These are phyloP conservation scores for Octonoba sinensis DNA, from an alignment of 2,888 invertebrate species.

Conservation along the genomic window DNA sequence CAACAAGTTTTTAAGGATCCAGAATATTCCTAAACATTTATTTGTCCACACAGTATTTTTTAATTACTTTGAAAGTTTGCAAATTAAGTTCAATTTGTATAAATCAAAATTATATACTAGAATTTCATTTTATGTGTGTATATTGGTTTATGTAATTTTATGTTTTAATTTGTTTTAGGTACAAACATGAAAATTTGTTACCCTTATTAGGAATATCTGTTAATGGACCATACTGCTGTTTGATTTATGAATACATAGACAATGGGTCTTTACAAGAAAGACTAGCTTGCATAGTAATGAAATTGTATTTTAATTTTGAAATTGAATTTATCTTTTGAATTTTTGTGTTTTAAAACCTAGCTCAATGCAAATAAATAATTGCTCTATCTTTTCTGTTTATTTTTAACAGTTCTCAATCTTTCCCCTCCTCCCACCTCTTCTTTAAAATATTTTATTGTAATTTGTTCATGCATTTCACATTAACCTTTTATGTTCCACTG, in stretches of 20 bases:
- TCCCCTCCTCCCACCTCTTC: too few species aligned
- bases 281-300: conserved; percentile 73
- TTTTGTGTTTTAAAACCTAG: background rate
- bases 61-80: too few species aligned
- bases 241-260: conserved; percentile 82
- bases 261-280: conserved; percentile 82
- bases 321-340: background rate
- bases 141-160: too few species aligned
- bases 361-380: background rate
- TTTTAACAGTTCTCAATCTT: background rate
- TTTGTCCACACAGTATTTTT: too few species aligned
- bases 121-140: too few species aligned
- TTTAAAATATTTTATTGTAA: background rate
- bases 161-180: conserved; percentile 68
- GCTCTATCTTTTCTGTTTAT: background rate
- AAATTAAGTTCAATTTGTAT: too few species aligned
- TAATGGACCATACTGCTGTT: conserved; percentile 79
- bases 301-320: too few species aligned
- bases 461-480: background rate
- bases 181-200: conserved; percentile 81
- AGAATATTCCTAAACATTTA: too few species aligned
- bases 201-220: conserved; percentile 81
- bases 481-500: too few species aligned
- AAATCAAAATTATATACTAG: too few species aligned
- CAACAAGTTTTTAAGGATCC: too few species aligned